Evolutionary conservation across 23 tunicate genomes (phyloP), one percentile per base, ranked within the genome.

Genomic region (Aplidium turbinatum): DNA sequence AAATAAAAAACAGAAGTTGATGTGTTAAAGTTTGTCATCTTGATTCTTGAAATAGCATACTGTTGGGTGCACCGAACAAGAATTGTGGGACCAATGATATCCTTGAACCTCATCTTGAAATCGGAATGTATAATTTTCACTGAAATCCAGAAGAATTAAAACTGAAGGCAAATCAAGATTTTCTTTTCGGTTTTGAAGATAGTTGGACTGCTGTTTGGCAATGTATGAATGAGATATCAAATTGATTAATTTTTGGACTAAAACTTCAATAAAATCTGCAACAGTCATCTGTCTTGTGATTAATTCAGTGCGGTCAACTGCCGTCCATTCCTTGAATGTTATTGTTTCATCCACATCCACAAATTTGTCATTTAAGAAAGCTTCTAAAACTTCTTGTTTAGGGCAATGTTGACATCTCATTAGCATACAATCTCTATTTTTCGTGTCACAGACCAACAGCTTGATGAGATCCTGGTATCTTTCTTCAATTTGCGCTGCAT

Each of bases 1-100:
- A 6, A 38, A 60, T 30, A 60, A 27, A 60, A 60, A 60, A 38
- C 60, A 54, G 22, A 60, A 60, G 38, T 60, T 60, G 7, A 60
- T 60, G 7, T 60, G 29, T 60, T 60, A 28, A 27, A 60, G 68
- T 9, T 60, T 36, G n/a, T 20, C 35, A 60, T 20, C 31, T 29
- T 60, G 68, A 60, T 60, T 20, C 36, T 60, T 27, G 68, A 28
- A 26, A 20, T 60, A 60, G 68, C 68, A 60, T 16, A 60, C 36
- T 60, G 36, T 20, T 60, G 68, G 35, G 36, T 60, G 68, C 35
- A 60, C 35, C 31, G 38, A 60, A 60, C 68, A 60, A 29, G 36
- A 60, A 60, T 5, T 60, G 38, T 60, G n/a, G 29, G 68, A 60
- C 68, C 68, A 26, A 60, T 60, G 68, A 60, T 60, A 60, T 38